phyloP scores from a whole-genome alignment of 2,113 vertebrate species.

The Sakesphorus luctuosus region DNA sequence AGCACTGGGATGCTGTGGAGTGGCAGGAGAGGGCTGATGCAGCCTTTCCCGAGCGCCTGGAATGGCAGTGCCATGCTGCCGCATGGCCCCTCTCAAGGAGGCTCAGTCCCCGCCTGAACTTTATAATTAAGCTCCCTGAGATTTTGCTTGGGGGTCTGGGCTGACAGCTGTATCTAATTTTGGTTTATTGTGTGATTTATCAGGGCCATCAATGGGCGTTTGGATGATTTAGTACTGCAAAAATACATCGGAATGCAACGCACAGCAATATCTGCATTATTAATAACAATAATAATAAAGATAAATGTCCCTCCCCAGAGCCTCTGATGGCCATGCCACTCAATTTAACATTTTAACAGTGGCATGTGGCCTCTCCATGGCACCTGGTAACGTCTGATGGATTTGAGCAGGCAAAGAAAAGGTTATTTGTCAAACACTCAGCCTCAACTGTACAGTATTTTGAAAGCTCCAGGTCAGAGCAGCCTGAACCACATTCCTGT shows the following conservation, averaged over 20 bases:
- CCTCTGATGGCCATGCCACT: slow-evolving; percentile 79
- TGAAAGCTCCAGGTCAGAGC: slow-evolving; percentile 77
- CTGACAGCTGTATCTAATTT: slow-evolving; percentile 81
- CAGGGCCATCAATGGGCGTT: slow-evolving; percentile 61
- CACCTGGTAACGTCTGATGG: slow-evolving; percentile 78
- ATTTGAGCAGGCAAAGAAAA: slow-evolving; percentile 80
- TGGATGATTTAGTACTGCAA: slow-evolving; percentile 77
- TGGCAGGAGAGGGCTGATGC: not conserved
- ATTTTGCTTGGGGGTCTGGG: slow-evolving; percentile 45
- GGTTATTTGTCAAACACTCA: slow-evolving; percentile 81
- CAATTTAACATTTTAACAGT: slow-evolving; percentile 85
- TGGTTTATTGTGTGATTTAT: slow-evolving; percentile 78
- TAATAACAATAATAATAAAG: slow-evolving; percentile 84
- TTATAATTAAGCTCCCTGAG: slow-evolving; percentile 58
- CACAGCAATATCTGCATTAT: slow-evolving; percentile 78
- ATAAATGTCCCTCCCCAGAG: slow-evolving; percentile 80
- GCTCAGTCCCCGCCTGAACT: slow-evolving; percentile 22
- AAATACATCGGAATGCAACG: slow-evolving; percentile 77
- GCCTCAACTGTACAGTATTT: slow-evolving; percentile 59
- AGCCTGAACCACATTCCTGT: slow-evolving; percentile 77
- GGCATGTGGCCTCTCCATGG: slow-evolving; percentile 81
- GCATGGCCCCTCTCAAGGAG: not conserved
- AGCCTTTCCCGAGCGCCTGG: not conserved
- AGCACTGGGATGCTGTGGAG: not conserved
- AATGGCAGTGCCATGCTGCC: slow-evolving; percentile 23